These are phyloP conservation scores for Nebria brevicollis DNA, from an alignment of 2,888 invertebrate species.

Conservation along the genomic window DNA sequence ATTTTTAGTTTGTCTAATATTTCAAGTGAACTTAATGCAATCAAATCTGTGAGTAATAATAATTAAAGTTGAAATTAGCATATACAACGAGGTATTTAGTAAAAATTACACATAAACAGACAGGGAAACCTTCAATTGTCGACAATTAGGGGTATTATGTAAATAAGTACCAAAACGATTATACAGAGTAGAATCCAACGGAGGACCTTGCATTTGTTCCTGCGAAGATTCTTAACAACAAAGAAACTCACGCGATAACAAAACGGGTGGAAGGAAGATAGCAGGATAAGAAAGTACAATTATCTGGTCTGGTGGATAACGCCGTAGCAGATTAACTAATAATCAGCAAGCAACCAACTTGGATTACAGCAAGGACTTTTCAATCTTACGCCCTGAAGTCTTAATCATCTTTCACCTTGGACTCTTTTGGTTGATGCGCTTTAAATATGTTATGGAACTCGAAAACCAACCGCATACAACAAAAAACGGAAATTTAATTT, in stretches of 20 bases:
- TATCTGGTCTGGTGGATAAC: slow-evolving; percentile 48
- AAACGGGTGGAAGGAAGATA: slow-evolving; percentile 19
- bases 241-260: slow-evolving; percentile 25
- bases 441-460: slow-evolving; percentile 34
- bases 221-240: slow-evolving; percentile 14
- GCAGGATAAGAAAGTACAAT: slow-evolving; percentile 48
- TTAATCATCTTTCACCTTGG: slow-evolving; percentile 45
- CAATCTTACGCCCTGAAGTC: slow-evolving; percentile 41
- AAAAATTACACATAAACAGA: slow-evolving; percentile 42
- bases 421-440: background rate
- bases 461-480: slow-evolving; percentile 12
- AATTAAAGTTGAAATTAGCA: slow-evolving; percentile 41
- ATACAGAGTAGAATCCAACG: too few species aligned
- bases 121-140: slow-evolving; percentile 39
- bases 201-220: too few species aligned
- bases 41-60: background rate
- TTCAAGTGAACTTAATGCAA: too few species aligned
- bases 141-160: slow-evolving; percentile 46
- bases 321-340: slow-evolving; percentile 44
- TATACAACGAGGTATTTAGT: slow-evolving; percentile 40
- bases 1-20: too few species aligned
- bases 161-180: slow-evolving; percentile 11
- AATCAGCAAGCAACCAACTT: slow-evolving; percentile 42
- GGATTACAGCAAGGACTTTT: slow-evolving; percentile 44
- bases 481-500: slow-evolving; percentile 4